Evolutionary conservation across 2,113 vertebrate species (phyloP), one percentile per base, ranked within the genome.

Genomic region (Vidua macroura): DNA sequence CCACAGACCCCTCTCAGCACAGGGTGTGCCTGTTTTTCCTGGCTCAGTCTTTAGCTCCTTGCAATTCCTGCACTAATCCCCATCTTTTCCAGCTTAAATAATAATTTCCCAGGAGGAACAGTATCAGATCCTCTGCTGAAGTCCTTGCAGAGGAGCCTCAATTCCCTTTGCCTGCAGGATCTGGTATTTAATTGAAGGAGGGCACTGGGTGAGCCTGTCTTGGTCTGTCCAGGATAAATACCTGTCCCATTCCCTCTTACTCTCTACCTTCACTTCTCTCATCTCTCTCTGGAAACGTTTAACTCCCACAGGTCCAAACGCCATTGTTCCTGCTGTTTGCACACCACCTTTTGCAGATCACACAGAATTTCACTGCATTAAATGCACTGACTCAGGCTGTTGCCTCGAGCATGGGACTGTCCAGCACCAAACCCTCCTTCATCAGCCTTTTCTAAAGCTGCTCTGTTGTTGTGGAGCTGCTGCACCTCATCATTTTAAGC

Each of bases 291-390:
- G 37, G 46, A 69, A n/a, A 23, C 73, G 60, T 89, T 22, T 6
- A 63, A 31, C 33, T 15, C 33, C 31, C 15, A 8, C 0, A 7
- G 19, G 5, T 14, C 28, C 58, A 64, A 19, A n/a, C 0, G 0
- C 5, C 6, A 1, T 7, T 11, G 10, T 27, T 60, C 31, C 76
- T 91, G 59, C 19, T 41, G 55, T 44, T 83, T 52, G 37, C 55
- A 18, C 25, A 5, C 2, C 16, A 20, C 46, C 28, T 60, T 58
- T 2, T 35, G 52, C 59, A 70, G 59, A 11, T 59, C 49, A 60
- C 55, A 31, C 13, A 84, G 69, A 70, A 78, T 79, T 60, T n/a
- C 48, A 6, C 28, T 39, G 15, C 5, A 7, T 28, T 49, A 19
- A 33, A 15, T 48, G 30, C 33, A 69, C 70, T 52, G 35, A 69